Conservation (phyloP, 2,888 invertebrate species). For the Cerceris rybyensis region DNA sequence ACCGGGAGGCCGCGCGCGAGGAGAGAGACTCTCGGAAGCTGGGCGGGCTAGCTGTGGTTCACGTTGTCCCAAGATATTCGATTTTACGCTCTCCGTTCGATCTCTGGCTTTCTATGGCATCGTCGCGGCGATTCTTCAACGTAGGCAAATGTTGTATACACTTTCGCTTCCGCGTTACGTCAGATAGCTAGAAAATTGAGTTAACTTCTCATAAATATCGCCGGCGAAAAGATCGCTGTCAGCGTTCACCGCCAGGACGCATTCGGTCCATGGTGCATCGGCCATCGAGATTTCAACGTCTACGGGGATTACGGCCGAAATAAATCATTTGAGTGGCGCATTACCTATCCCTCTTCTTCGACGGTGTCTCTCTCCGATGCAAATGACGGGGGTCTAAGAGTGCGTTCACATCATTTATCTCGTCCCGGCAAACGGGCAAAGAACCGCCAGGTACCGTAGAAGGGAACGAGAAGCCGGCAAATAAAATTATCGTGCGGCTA, state of each 20-base stretch:
- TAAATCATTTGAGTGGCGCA: slow-evolving; percentile 55
- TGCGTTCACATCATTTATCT: slow-evolving; percentile 66
- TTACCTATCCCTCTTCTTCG: background rate
- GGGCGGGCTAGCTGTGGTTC: background rate
- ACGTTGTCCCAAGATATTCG: background rate
- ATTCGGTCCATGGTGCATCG: slow-evolving; percentile 21
- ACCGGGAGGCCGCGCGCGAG: slow-evolving; percentile 41
- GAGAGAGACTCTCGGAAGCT: slow-evolving; percentile 13
- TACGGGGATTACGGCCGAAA: slow-evolving; percentile 51
- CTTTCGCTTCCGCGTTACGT: slow-evolving; percentile 57
- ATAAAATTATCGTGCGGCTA: slow-evolving; percentile 65
- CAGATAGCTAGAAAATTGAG: slow-evolving; percentile 50
- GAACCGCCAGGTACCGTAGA: slow-evolving; percentile 45
- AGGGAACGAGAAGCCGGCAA: slow-evolving; percentile 43
- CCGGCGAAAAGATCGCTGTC: slow-evolving; percentile 29
- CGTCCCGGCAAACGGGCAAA: slow-evolving; percentile 34
- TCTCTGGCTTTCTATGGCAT: slow-evolving; percentile 31
- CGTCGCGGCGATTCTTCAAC: slow-evolving; percentile 22
- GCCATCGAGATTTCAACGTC: slow-evolving; percentile 41
- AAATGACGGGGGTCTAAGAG: slow-evolving; percentile 58
- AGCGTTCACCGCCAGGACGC: slow-evolving; percentile 41
- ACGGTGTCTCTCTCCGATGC: slow-evolving; percentile 53
- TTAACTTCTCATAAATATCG: slow-evolving; percentile 57
- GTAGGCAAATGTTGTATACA: slow-evolving; percentile 28
- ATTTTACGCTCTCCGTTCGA: background rate